Percentiles rank a stretch among this genome's conserved stretches.
Conservation (phyloP, 2,888 invertebrate species). For the Acronicta aceris region DNA sequence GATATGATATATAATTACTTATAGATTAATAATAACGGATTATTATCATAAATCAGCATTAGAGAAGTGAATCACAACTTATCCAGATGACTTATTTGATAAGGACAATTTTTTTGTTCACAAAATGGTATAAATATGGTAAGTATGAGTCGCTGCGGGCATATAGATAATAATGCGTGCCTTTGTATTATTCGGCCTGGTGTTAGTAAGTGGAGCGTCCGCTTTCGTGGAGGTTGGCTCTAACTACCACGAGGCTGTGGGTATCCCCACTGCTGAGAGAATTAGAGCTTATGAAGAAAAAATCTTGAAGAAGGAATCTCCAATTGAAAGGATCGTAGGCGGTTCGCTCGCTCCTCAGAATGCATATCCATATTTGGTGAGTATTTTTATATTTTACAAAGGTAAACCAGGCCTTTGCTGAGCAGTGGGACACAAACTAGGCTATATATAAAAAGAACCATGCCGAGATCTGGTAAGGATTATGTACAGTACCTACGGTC, state of each 20-base stretch:
- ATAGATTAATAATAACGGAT: not conserved
- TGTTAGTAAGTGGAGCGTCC: conserved; percentile 55
- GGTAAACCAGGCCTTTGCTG: no score
- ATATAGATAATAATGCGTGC: conserved; percentile 55
- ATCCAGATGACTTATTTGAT: not conserved
- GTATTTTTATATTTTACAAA: no score
- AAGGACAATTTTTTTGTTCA: not conserved
- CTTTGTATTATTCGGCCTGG: conserved; percentile 51
- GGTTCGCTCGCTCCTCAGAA: conserved; percentile 64
- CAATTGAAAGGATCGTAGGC: conserved; percentile 67
- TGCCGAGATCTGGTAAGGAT: no score
- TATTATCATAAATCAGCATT: not conserved
- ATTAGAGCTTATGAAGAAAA: conserved; percentile 68
- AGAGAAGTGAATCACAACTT: not conserved
- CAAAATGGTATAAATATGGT: not conserved
- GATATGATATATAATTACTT: no score
- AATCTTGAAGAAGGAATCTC: not conserved
- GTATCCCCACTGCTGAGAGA: conserved; percentile 71
- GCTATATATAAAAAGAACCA: no score
- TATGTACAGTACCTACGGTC: no score
- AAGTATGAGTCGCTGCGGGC: no score
- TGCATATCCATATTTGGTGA: conserved; percentile 70
- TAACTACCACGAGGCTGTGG: conserved; percentile 69
- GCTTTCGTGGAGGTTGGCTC: conserved; percentile 45
- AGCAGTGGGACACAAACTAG: no score